Conservation (phyloP, 2,113 vertebrate species). For the Laterallus jamaicensis region DNA sequence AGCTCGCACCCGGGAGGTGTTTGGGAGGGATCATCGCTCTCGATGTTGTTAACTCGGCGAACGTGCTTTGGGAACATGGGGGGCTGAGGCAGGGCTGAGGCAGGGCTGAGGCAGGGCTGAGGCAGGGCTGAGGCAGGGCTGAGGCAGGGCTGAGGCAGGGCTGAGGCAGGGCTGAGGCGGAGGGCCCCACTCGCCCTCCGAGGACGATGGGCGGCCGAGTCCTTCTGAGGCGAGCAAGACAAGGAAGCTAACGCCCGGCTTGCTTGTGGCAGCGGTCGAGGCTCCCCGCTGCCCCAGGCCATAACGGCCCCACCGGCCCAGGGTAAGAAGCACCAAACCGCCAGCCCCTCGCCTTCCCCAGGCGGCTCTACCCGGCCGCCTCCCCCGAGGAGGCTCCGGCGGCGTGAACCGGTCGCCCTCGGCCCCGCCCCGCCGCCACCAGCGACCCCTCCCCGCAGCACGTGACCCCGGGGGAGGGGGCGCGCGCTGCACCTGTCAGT, state of each 20-base stretch:
- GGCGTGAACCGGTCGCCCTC: background rate
- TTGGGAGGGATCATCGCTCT: background rate
- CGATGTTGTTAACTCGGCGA: background rate
- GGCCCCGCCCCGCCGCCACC: background rate
- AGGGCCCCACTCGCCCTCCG: rapidly evolving
- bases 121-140: no score
- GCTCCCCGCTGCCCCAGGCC: background rate
- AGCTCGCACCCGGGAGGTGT: rapidly evolving
- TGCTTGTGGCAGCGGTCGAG: background rate
- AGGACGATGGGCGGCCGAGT: background rate
- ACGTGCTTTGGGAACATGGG: rapidly evolving
- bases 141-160: no score
- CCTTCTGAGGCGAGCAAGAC: background rate
- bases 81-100: no score
- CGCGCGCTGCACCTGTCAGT: constrained; percentile 36
- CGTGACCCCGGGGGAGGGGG: background rate
- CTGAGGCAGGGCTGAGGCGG: rapidly evolving
- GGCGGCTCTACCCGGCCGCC: background rate
- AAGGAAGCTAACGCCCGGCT: no score
- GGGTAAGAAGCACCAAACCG: background rate
- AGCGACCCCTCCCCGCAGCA: background rate
- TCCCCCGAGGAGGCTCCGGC: no score
- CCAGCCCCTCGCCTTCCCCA: background rate
- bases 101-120: no score
- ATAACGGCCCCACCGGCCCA: background rate